Evolutionary conservation across 1,140 invertebrate genomes (phyloP).

Genomic region (Drosophila nikananu): DNA sequence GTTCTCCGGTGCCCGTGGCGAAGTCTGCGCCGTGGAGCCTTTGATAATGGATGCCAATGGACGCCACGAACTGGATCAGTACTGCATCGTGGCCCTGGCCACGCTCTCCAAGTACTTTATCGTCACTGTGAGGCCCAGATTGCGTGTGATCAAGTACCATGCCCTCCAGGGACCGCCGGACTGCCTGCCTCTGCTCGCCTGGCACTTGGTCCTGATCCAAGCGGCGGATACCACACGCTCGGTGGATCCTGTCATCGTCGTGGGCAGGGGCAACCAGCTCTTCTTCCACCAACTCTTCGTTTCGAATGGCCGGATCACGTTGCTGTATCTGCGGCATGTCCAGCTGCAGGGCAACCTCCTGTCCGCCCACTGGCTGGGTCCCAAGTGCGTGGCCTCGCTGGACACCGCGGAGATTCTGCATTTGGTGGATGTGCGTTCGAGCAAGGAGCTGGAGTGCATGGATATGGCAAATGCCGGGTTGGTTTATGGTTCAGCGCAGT

Average conservation of each 20-base stretch:
- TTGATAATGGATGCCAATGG: constrained; percentile 90
- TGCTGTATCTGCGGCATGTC: constrained; percentile 88
- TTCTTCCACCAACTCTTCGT: constrained; percentile 89
- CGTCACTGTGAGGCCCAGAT: constrained; percentile 92
- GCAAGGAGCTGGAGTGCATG: constrained; percentile 93
- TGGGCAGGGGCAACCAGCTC: constrained; percentile 92
- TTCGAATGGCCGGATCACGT: constrained; percentile 71
- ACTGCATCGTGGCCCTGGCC: constrained; percentile 95
- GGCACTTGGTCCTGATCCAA: constrained; percentile 96
- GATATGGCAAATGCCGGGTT: constrained; percentile 94
- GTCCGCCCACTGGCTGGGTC: constrained; percentile 95
- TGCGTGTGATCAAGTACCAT: constrained; percentile 86
- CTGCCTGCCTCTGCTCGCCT: constrained; percentile 94
- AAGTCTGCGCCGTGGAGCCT: constrained; percentile 95
- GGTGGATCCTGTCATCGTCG: constrained; percentile 94
- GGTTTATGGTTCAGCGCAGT: constrained; percentile 96
- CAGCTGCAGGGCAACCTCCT: constrained; percentile 89
- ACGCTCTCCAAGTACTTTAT: constrained; percentile 96
- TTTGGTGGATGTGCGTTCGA: constrained; percentile 94
- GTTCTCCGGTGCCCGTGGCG: constrained; percentile 97
- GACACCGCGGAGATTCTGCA: constrained; percentile 95
- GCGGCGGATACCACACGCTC: constrained; percentile 90
- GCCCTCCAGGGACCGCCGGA: constrained; percentile 87
- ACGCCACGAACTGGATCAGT: constrained; percentile 90
- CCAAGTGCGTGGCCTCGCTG: constrained; percentile 93